Conservation (phyloP, 2,888 invertebrate species). For the Suillia variegata region DNA sequence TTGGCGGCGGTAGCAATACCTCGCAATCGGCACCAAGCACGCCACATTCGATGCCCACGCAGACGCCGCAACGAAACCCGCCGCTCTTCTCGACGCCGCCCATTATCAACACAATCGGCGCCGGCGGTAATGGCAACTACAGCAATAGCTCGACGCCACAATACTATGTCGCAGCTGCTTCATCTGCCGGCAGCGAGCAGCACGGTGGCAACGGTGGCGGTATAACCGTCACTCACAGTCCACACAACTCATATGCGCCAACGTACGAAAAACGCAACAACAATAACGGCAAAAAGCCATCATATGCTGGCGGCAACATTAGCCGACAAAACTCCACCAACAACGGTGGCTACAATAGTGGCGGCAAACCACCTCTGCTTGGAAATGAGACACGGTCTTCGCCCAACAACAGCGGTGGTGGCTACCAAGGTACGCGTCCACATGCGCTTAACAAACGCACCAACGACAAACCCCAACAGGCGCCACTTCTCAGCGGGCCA, state of each 20-base stretch:
- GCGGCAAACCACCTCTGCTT: slow-evolving; percentile 43
- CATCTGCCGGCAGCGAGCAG: slow-evolving; percentile 37
- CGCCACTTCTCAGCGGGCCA: slow-evolving; percentile 49
- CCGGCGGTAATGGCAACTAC: slow-evolving; percentile 37
- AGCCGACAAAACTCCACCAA: slow-evolving; percentile 31
- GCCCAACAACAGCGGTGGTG: slow-evolving; percentile 41
- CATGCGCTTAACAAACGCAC: slow-evolving; percentile 46
- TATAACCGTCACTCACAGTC: slow-evolving; percentile 17
- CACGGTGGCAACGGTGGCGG: slow-evolving; percentile 29
- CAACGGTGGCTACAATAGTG: slow-evolving; percentile 23
- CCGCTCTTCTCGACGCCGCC: slow-evolving; percentile 61
- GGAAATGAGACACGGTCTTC: slow-evolving; percentile 52
- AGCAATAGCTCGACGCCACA: slow-evolving; percentile 53
- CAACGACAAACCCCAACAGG: slow-evolving; percentile 46
- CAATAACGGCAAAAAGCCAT: slow-evolving; percentile 34
- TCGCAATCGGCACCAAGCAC: slow-evolving; percentile 61
- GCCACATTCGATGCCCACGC: slow-evolving; percentile 47
- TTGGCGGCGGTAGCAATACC: slow-evolving; percentile 31
- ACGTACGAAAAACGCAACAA: slow-evolving; percentile 51
- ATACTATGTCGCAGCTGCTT: slow-evolving; percentile 39
- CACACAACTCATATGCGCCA: slow-evolving; percentile 32
- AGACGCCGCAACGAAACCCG: slow-evolving; percentile 47
- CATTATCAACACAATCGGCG: slow-evolving; percentile 38
- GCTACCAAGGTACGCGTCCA: slow-evolving; percentile 42
- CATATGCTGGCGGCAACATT: slow-evolving; percentile 32